Evolutionary conservation across 2,113 vertebrate genomes (phyloP), one percentile per base, ranked within the genome.

Genomic region (Chaetorhynchus papuensis): DNA sequence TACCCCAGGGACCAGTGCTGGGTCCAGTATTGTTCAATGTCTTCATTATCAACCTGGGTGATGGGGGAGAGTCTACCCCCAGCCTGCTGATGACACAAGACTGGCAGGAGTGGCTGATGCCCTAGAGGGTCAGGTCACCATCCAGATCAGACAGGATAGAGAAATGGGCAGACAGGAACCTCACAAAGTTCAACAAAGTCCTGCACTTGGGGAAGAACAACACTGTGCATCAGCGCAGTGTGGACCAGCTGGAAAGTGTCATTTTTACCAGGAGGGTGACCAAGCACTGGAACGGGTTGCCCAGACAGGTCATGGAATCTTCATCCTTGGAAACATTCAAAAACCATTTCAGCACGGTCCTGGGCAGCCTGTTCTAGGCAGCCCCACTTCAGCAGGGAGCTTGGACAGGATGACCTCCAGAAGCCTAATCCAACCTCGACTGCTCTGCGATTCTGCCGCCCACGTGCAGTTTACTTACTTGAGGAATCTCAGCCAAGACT

Each of bases 401-500:
- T 2, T 30, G 30, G 57, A 35, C 57, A 65, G 41, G 23, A 35
- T 6, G 13, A 60, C 17, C n/a, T 57, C 20, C 56, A 45, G 41
- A 61, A 30, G 19, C 19, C 15, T 27, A 37, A 77, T 26, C 39
- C 42, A 87, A 19, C 7, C 22, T 39, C 83, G 79, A 4, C 10
- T 16, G 18, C 11, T 56, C 65, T 33, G 65, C 0, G 0, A 30
- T 20, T 65, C 60, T 57, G 42, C 26, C 3, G 8, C 28, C 26
- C 35, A 4, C 0, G 1, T 6, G 18, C 6, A 31, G 64, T 60
- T 50, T 71, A 98, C 98, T 94, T 97, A 99, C 99, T 99, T 99
- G 68, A 99, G 99, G 89, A 99, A 99, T 66, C 98, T 98, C 65
- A 99, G 98, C 15, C 88, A 94, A 59, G 97, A 96, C 31, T 93